A percentile compares a stretch with the other conserved stretches of the same genome.
Evolutionary conservation across 2,113 vertebrate genomes (phyloP).

Genomic region (Condylura cristata): DNA sequence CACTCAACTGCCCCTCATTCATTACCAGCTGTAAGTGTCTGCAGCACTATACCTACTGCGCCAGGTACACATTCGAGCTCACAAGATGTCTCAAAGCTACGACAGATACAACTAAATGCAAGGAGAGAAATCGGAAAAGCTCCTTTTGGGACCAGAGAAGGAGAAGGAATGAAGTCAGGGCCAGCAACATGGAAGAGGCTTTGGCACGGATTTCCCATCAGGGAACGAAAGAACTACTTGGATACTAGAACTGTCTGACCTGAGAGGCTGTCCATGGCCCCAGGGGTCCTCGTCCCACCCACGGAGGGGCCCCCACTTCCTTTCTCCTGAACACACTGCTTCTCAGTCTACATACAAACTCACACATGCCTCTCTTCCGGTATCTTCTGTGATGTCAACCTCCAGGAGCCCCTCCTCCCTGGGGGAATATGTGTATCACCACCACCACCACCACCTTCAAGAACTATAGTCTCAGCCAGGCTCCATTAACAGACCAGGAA

Average conservation of each 20-base stretch:
- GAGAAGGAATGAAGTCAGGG: not conserved
- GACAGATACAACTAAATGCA: not conserved
- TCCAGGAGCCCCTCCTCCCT: not conserved
- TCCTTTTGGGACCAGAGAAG: not conserved
- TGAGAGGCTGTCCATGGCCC: not conserved
- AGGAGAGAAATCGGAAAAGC: not conserved
- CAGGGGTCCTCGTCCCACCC: not conserved
- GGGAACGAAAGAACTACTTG: not conserved
- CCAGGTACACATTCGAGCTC: not conserved
- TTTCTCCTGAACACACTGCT: no score
- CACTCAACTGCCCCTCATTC: not conserved
- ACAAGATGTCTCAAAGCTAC: not conserved
- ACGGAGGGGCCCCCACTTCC: not conserved
- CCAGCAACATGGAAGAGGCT: not conserved
- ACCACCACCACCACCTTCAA: not conserved
- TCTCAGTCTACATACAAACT: not conserved
- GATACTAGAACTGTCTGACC: not conserved
- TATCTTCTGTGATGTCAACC: not conserved
- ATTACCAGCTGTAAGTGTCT: not conserved
- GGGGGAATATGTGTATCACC: not conserved
- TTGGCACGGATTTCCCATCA: not conserved
- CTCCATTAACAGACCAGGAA: not conserved
- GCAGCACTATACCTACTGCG: not conserved
- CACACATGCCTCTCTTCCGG: not conserved
- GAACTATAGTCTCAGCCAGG: not conserved